Evolutionary conservation across 2,888 invertebrate species (phyloP), one percentile per base, ranked within the genome.

Genomic region (Tyria jacobaeae): DNA sequence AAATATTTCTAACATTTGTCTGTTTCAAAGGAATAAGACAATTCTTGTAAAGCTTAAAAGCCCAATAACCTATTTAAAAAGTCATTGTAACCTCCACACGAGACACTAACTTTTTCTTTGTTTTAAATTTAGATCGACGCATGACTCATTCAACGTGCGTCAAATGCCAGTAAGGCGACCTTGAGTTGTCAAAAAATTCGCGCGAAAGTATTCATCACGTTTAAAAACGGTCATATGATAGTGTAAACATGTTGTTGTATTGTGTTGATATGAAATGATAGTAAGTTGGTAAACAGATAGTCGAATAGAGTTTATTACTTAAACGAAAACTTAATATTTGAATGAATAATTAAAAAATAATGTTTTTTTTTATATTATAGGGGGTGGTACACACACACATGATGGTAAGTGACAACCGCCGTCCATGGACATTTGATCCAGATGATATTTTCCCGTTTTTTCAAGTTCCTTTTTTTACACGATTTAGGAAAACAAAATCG

Each of bases 131-230:
- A 75, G 70, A 76, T 63, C 6, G 37, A 39, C 50, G 31, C 58
- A 64, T 75, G 73, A 73, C 52, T 62, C 74, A 73, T 54, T 55
- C 55, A 41, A 49, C 78, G 83, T 84, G 82, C 88, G 86, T 83
- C 83, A 86, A 83, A 73, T 61, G 71, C 62, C 73, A 84, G 84
- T 62, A 83, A 84, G 80, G 82, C 82, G 79, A 55, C 87, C 82
- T 85, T 86, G 81, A 75, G 65, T 62, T 71, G 87, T 86, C 86
- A 84, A 84, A 88, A 31, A 79, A 81, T 75, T 70, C 72, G 82
- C 82, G 83, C 78, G 79, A 76, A 81, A 64, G 59, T 76, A 71
- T 57, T 56, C 47, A 50, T 55, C 24, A 37, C 37, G 53, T 62
- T 47, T 53, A 61, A 56, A 57, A 49, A 37, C 60, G 15, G 62